Evolutionary conservation across 2,113 vertebrate species (phyloP).

Genomic region (Aix galericulata): DNA sequence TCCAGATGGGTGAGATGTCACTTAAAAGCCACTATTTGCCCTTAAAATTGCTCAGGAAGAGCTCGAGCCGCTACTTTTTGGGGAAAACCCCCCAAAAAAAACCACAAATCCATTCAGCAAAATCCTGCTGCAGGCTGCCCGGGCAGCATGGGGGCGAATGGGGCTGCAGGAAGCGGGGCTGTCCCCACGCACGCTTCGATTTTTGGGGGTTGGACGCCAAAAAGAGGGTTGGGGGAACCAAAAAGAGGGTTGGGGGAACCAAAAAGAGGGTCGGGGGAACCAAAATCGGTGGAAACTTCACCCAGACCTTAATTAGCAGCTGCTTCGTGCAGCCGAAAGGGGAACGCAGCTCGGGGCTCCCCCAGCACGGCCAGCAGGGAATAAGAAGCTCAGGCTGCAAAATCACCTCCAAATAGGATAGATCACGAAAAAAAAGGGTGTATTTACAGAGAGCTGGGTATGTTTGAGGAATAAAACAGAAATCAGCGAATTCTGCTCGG

Average conservation of each 20-base stretch:
- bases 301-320: not conserved
- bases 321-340: not conserved
- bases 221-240: not conserved
- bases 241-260: not conserved
- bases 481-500: not conserved
- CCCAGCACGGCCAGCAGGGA: not conserved
- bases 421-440: too few relatives aligned
- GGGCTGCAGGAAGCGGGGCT: not conserved
- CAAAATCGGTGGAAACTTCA: not conserved
- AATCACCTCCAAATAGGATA: not conserved
- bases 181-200: rapidly evolving
- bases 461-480: not conserved
- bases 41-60: not conserved
- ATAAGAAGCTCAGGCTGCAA: not conserved
- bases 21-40: rapidly evolving
- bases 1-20: not conserved
- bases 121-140: rapidly evolving
- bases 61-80: rapidly evolving
- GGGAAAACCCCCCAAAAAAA: not conserved
- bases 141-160: rapidly evolving
- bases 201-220: not conserved
- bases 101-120: not conserved
- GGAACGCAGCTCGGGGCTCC: too few relatives aligned
- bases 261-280: not conserved
- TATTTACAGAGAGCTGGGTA: not conserved